Evolutionary conservation across 2,797 vertebrate species (phyloP), one percentile per base, ranked within the genome.

Genomic region (Peromyscus eremicus): DNA sequence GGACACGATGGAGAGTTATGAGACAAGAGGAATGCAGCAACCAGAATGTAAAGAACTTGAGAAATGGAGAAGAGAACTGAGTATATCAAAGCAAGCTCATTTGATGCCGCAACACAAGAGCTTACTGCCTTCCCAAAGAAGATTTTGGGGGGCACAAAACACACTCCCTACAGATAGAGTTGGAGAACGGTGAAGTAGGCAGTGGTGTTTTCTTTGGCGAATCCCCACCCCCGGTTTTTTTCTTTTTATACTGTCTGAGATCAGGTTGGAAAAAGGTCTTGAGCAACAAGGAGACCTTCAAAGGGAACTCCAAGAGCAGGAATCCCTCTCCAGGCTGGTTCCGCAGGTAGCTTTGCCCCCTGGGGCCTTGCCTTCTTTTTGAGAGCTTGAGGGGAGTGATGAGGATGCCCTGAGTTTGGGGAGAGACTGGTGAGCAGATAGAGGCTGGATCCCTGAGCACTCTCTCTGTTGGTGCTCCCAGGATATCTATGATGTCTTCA

Each of bases 381-480:
- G 34, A n/a, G 46, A 86, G 32, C 21, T 10, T 46, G 34, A 1
- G 10, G 4, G 13, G 13, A 49, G 7, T 27, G 55, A n/a, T 21
- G 71, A 14, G 27, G 40, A 5, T 81, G 27, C 14, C 14, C 43
- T 29, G n/a, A 60, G 25, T 86, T n/a, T 76, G 34, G 66, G 23
- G 77, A 91, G 37, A 71, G 77, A 87, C 43, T 7, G 7, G 4
- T 32, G 27, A 4, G 13, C 60, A 43, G 14, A 6, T 4, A 79
- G 87, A 87, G 37, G 6, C 29, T 10, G 8, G 27, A 14, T 66
- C 40, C 60, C 34, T 21, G 27, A 76, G 71, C 25, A 17, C 60
- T 55, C 1, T 9, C 2, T 10, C 66, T 55, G 2, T 9, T 2
- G 10, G 60, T 46, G 0, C 3, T 60, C 49, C 9, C 6, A 29